A percentile compares a stretch with the other conserved stretches of the same genome.
Evolutionary conservation across 2,113 vertebrate genomes (phyloP).

Genomic region (Perca flavescens): DNA sequence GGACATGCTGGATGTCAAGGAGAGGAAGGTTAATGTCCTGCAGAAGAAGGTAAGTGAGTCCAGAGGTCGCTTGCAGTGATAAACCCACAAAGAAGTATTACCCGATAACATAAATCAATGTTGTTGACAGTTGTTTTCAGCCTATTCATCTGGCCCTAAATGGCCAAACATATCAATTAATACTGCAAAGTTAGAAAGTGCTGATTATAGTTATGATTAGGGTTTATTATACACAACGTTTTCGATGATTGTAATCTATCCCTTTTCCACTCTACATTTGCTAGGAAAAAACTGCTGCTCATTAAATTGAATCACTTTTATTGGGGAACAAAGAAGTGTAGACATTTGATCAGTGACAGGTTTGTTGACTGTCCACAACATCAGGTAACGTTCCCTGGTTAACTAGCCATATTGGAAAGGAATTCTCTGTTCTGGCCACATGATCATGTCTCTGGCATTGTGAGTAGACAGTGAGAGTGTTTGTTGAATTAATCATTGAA

Average conservation of each 20-base stretch:
- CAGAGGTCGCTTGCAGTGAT: neutral
- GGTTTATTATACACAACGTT: neutral
- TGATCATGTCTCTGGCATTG: neutral
- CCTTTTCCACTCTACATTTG: neutral
- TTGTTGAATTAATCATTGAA: conserved; percentile 15
- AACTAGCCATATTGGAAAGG: neutral
- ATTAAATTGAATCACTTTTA: conserved; percentile 26
- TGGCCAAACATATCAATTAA: neutral
- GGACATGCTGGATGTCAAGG: conserved; percentile 99
- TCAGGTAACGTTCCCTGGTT: neutral
- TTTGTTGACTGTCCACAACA: conserved; percentile 15
- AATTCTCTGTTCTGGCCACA: neutral
- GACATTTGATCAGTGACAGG: conserved; percentile 4
- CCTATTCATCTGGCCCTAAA: neutral
- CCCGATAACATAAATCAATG: neutral
- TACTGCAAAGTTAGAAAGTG: neutral
- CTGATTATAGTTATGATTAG: neutral
- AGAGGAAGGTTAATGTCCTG: conserved; percentile 95
- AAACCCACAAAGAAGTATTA: neutral
- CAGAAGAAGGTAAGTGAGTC: conserved; percentile 92
- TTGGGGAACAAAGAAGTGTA: neutral
- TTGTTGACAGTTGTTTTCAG: neutral
- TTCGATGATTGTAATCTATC: neutral
- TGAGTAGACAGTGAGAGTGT: neutral
- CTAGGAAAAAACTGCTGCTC: neutral